phyloP scores from a whole-genome alignment of 2,113 vertebrate genomes.

The Xiphorhynchus elegans region DNA sequence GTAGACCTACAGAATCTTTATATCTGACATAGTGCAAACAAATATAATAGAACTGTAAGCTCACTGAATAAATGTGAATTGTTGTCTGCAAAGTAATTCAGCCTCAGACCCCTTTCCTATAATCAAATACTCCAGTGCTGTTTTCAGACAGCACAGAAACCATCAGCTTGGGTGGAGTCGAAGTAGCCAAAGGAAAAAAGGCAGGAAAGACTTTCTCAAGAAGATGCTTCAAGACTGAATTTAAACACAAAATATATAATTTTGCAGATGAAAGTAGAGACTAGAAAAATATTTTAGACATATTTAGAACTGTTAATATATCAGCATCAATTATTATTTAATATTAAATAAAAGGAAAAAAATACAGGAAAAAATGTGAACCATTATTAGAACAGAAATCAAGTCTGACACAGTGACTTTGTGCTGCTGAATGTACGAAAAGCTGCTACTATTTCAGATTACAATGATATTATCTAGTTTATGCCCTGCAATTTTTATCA shows the following conservation, averaged over 20 bases:
- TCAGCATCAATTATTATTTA: background rate
- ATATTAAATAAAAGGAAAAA: background rate
- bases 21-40: constrained; percentile 78
- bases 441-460: background rate
- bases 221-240: background rate
- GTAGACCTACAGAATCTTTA: constrained; percentile 85
- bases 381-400: background rate
- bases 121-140: background rate
- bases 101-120: background rate
- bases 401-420: background rate
- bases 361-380: background rate
- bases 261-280: background rate
- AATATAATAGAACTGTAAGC: background rate
- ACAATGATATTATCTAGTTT: background rate
- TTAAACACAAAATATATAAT: background rate
- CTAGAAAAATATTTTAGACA: background rate
- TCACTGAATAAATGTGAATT: background rate
- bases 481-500: background rate
- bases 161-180: background rate
- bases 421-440: background rate
- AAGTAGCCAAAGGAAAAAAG: background rate
- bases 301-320: background rate
- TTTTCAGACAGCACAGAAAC: background rate
- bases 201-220: background rate
- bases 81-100: background rate